Base-by-base conservation (phyloP, 2,113 vertebrate genomes). In the Okapia johnstoni region DNA sequence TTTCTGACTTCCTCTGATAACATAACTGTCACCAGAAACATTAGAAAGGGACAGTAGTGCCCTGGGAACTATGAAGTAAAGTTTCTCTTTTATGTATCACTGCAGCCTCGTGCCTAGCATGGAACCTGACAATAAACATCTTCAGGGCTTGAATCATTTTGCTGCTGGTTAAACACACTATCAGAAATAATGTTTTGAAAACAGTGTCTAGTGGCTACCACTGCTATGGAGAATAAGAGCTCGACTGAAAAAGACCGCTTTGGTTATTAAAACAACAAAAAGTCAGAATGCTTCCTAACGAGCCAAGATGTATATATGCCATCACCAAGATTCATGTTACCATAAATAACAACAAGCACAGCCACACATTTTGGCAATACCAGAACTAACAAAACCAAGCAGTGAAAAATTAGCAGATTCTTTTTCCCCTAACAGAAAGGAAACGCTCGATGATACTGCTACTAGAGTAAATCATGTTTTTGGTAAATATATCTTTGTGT, bases 401-500 rank as follows among this genome's bases (percentile, higher is more conserved):
- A 73, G 52, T 55, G 14, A 77, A 54, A 48, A 96, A 70, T 50
- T 13, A 80, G 88, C 30, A 46, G 19, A 70, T 16, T 57, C 79
- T 95, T 70, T 96, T 61, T 16, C 25, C 61, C 54, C 61, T 91
- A 95, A 89, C 48, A 93, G 48, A 95, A 96, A 95, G 54, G 73
- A 96, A 98, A 95, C 28, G 57, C 48, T 46, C 66, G 48, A 86
- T 60, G 73, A 92, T 87, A 96, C 7, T 66, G 80, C 57, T 85
- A 88, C 57, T 83, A 77, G 63, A 96, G 50, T 63, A 94, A 96
- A 93, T 30, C 60, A 57, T 60, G 61, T 66, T 93, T 96, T 97
- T 93, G 83, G 94, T 93, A 94, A 96, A 86, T 63, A 70, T 33
- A 63, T 85, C 88, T 97, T 96, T 89, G 33, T 97, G 96, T 93